A percentile compares a stretch with the other conserved stretches of the same genome.
These are phyloP conservation scores for Nyctereutes procyonoides DNA, from an alignment of 2,113 vertebrate species.

Conservation along the genomic window DNA sequence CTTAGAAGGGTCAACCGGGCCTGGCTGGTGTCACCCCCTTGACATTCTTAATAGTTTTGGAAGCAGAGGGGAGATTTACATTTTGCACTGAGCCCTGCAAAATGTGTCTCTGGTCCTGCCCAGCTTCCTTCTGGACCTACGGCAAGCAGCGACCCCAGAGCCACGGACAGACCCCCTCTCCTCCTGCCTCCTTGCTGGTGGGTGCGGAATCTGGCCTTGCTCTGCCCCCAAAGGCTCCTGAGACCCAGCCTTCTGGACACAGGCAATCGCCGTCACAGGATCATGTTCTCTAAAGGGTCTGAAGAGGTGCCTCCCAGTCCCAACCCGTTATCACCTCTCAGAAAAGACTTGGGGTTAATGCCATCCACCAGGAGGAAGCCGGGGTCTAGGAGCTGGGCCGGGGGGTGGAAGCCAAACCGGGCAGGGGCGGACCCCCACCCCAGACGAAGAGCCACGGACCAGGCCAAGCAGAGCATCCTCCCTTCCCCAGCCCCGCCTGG, in stretches of 20 bases:
- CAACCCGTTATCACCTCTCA: not conserved
- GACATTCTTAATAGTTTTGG: not conserved
- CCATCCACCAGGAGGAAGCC: not conserved
- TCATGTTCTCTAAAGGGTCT: not conserved
- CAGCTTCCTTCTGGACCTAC: not conserved
- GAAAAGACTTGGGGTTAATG: not conserved
- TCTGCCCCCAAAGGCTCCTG: not conserved
- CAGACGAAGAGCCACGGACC: not conserved
- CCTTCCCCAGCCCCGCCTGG: not conserved
- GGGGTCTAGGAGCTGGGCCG: not conserved
- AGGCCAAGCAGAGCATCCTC: not conserved
- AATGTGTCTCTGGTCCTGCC: not conserved
- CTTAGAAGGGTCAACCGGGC: not conserved
- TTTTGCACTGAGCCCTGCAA: not conserved
- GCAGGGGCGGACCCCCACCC: not conserved
- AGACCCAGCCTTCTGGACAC: not conserved
- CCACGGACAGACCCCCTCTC: not conserved
- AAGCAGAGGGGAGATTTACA: not conserved
- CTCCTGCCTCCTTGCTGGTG: not conserved
- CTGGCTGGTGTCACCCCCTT: not conserved
- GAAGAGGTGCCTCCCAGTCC: not conserved
- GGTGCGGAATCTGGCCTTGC: not conserved
- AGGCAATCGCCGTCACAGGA: not conserved
- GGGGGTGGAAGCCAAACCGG: not conserved
- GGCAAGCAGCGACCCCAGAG: not conserved